Evolutionary conservation across 2,113 vertebrate genomes (phyloP).

Genomic region (Heterotis niloticus): DNA sequence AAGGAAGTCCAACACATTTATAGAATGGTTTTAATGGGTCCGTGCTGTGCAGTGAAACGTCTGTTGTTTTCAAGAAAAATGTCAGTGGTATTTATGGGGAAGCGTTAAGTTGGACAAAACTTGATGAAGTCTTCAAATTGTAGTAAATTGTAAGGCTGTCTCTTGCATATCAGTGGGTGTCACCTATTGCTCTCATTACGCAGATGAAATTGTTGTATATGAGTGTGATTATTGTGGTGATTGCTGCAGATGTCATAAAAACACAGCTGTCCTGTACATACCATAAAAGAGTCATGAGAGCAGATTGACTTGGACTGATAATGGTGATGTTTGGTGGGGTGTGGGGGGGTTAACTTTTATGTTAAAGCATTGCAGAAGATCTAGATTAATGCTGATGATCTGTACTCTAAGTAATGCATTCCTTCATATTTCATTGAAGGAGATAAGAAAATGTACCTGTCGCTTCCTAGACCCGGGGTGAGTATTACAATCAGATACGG

Average conservation of each 20-base stretch:
- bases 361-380: no score
- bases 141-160: neutral
- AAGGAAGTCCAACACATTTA: neutral
- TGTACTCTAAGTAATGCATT: slow-evolving; percentile 2
- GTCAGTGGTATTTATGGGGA: slow-evolving; percentile 23
- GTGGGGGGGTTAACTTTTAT: no score
- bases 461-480: slow-evolving; percentile 90
- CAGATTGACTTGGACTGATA: no score
- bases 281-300: neutral
- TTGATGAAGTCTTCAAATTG: slow-evolving; percentile 27
- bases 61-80: slow-evolving; percentile 17
- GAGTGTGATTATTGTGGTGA: neutral
- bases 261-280: neutral
- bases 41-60: slow-evolving; percentile 20
- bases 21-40: slow-evolving; percentile 12
- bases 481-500: slow-evolving; percentile 55
- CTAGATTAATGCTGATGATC: neutral
- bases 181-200: neutral
- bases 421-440: slow-evolving; percentile 68
- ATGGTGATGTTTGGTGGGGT: no score
- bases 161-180: neutral
- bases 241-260: neutral
- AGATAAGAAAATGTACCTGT: slow-evolving; percentile 90
- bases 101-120: neutral
- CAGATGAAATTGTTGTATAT: slow-evolving; percentile 8